phyloP scores from a whole-genome alignment of 2,113 vertebrate genomes.

The Cyanoderma ruficeps region DNA sequence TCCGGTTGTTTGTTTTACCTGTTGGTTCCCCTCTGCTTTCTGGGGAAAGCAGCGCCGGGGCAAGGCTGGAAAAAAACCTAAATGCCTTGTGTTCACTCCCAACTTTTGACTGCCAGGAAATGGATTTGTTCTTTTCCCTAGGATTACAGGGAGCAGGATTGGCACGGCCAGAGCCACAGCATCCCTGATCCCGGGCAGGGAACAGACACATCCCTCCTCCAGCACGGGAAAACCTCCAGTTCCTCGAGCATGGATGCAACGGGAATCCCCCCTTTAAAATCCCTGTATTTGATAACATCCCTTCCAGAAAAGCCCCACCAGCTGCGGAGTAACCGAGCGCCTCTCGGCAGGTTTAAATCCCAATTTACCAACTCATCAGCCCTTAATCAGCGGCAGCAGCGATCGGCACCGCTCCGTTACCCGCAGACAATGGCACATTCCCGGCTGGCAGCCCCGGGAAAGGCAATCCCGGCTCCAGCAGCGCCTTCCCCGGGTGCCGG shows the following conservation, averaged over 20 bases:
- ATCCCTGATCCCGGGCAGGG: neutral
- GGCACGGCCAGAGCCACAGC: neutral
- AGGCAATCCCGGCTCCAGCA: neutral
- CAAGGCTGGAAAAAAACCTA: neutral
- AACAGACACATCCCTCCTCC: neutral
- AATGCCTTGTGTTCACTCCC: fast-evolving
- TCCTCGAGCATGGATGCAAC: fast-evolving
- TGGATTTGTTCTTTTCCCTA: neutral
- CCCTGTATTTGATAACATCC: neutral
- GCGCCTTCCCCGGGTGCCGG: neutral
- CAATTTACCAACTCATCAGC: constrained; percentile 21
- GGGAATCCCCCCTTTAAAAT: neutral
- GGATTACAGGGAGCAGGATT: neutral
- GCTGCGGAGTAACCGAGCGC: neutral
- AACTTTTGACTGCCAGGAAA: neutral
- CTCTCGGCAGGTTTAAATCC: neutral
- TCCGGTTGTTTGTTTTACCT: constrained; percentile 3
- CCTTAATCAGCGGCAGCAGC: neutral
- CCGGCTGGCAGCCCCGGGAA: neutral
- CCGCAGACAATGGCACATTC: neutral
- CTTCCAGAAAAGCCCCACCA: neutral
- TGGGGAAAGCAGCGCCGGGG: neutral
- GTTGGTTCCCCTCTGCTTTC: neutral
- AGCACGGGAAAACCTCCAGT: fast-evolving
- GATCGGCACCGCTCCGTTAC: neutral